These are phyloP conservation scores for Microctenopoma stevenorrisi DNA, from an alignment of 2,797 vertebrate species.

Conservation along the genomic window DNA sequence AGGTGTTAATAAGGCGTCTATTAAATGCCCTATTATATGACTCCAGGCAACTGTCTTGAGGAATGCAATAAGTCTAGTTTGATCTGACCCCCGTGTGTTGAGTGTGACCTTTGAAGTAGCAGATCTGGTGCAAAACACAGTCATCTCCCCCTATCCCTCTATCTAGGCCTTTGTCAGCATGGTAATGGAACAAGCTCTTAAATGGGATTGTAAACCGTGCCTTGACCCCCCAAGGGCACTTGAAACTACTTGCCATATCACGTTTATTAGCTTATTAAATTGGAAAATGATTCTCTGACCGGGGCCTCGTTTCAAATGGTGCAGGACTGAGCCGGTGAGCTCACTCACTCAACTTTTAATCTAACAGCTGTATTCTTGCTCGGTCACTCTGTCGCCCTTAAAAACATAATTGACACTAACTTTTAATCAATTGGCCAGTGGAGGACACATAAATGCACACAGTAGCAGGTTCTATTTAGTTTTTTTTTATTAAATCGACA, in stretches of 20 bases:
- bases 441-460: constrained; percentile 57
- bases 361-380: constrained; percentile 58
- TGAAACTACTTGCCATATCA: constrained; percentile 70
- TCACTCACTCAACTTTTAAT: constrained; percentile 70
- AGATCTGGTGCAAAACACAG: constrained; percentile 39
- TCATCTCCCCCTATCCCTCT: constrained; percentile 34
- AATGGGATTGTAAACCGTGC: constrained; percentile 71
- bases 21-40: constrained; percentile 14
- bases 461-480: constrained; percentile 31
- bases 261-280: constrained; percentile 79
- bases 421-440: constrained; percentile 57
- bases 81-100: constrained; percentile 41
- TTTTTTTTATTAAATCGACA: too few relatives aligned
- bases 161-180: constrained; percentile 55
- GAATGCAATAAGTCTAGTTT: constrained; percentile 39
- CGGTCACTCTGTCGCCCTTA: constrained; percentile 55
- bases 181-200: constrained; percentile 73
- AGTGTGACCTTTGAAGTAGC: constrained; percentile 44
- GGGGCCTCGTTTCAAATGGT: constrained; percentile 60
- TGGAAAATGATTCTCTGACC: constrained; percentile 66
- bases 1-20: constrained; percentile 23
- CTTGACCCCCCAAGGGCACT: constrained; percentile 69
- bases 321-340: constrained; percentile 45
- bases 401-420: constrained; percentile 63
- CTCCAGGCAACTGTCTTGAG: constrained; percentile 14